Percentiles rank a stretch among this genome's conserved stretches.
Evolutionary conservation across 2,797 vertebrate genomes (phyloP).

Genomic region (Cichlasoma orientale): DNA sequence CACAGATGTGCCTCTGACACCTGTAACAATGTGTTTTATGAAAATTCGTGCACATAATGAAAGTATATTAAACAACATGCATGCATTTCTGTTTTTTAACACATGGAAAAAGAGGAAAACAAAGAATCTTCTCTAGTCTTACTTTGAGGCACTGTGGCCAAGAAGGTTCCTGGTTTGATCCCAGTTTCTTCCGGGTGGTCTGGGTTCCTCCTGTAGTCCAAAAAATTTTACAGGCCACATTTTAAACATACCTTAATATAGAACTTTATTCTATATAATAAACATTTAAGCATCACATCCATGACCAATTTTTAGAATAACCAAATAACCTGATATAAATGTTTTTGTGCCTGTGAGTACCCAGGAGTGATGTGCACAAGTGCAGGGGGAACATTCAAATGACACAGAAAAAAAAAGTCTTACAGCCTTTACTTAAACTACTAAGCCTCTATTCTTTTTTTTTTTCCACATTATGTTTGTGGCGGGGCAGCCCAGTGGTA

Average conservation of each 20-base stretch:
- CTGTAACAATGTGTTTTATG: neutral
- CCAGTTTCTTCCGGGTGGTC: too few species aligned
- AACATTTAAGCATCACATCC: neutral
- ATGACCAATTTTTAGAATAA: neutral
- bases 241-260: neutral
- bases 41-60: neutral
- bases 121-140: too few species aligned
- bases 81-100: neutral
- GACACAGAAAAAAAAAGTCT: neutral
- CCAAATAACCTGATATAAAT: neutral
- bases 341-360: neutral
- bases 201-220: neutral
- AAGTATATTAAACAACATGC: neutral
- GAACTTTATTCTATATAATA: neutral
- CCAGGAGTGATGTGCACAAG: neutral
- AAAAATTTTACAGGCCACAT: neutral
- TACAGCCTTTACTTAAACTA: neutral
- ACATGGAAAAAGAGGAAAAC: neutral
- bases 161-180: too few species aligned
- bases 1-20: constrained; percentile 18
- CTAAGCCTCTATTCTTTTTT: neutral
- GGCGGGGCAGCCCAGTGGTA: neutral
- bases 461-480: neutral
- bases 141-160: too few species aligned
- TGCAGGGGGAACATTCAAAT: neutral